Conservation (phyloP, 2,888 invertebrate species). For the Keiferia lycopersicella region DNA sequence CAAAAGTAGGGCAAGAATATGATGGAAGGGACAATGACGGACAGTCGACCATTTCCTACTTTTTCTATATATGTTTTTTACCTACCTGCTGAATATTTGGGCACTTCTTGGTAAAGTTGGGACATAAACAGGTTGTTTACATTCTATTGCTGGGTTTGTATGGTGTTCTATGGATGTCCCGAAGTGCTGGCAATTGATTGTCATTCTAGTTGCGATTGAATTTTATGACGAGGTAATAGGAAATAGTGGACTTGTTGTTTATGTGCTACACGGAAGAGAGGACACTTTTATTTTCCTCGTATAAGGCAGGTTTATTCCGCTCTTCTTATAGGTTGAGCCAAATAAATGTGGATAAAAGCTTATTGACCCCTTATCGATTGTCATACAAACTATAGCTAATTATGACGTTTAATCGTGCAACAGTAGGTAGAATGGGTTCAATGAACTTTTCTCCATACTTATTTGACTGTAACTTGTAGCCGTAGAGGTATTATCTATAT, state of each 20-base stretch:
- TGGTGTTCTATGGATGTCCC: conserved; percentile 9
- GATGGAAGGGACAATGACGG: conserved; percentile 11
- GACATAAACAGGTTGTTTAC: conserved; percentile 21
- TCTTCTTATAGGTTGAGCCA: no score
- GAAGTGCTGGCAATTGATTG: background rate
- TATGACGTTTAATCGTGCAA: no score
- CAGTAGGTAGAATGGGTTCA: no score
- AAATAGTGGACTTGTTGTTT: conserved; percentile 10
- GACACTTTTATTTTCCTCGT: background rate
- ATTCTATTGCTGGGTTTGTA: conserved; percentile 21
- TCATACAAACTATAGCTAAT: no score
- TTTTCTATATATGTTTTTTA: background rate
- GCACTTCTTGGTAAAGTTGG: background rate
- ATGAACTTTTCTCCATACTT: no score
- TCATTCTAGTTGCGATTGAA: conserved; percentile 18
- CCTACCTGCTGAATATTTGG: conserved; percentile 23
- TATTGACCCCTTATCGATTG: no score
- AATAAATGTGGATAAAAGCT: no score
- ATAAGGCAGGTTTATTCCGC: background rate
- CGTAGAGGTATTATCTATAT: no score
- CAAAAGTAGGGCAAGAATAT: conserved; percentile 10
- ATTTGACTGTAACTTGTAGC: no score
- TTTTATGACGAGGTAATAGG: conserved; percentile 19
- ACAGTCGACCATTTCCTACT: background rate
- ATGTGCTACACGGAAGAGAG: background rate